Evolutionary conservation across 2,888 invertebrate species (phyloP).

Genomic region (Dexiosoma caninum): DNA sequence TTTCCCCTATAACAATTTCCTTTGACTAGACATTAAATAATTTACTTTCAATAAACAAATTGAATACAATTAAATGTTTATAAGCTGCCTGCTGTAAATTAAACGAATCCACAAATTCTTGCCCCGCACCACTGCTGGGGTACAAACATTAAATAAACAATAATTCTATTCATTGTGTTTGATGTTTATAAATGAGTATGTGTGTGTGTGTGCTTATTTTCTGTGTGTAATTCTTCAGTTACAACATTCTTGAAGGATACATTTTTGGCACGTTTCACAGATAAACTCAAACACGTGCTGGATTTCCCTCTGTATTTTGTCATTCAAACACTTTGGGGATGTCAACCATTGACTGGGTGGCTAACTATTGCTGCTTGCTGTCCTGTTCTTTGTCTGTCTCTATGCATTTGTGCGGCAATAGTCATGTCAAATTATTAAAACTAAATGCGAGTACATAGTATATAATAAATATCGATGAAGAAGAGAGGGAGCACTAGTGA

Average conservation of each 20-base stretch:
- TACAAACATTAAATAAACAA: neutral
- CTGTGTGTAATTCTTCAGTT: neutral
- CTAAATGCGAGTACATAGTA: too few relatives aligned
- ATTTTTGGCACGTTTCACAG: conserved; percentile 52
- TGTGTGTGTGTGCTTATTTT: neutral
- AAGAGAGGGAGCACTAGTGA: neutral
- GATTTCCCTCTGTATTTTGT: conserved; percentile 54
- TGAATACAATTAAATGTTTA: conserved; percentile 65
- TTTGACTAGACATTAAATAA: conserved; percentile 3
- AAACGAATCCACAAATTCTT: neutral
- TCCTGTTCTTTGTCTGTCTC: neutral
- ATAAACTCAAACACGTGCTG: conserved; percentile 61
- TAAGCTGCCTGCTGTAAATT: neutral
- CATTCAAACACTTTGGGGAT: conserved; percentile 48
- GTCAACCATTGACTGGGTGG: conserved; percentile 22
- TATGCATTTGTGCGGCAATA: conserved; percentile 34
- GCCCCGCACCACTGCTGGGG: neutral
- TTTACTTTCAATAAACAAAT: conserved; percentile 57
- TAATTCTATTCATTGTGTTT: conserved; percentile 11
- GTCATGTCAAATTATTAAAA: conserved; percentile 59
- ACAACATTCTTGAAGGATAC: conserved; percentile 19
- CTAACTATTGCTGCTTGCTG: neutral
- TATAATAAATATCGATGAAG: neutral
- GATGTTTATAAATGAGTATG: neutral
- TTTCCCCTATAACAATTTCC: neutral